These are phyloP conservation scores for Melanotaenia trifasciata DNA, from an alignment of 2,797 vertebrate genomes.

Conservation along the genomic window DNA sequence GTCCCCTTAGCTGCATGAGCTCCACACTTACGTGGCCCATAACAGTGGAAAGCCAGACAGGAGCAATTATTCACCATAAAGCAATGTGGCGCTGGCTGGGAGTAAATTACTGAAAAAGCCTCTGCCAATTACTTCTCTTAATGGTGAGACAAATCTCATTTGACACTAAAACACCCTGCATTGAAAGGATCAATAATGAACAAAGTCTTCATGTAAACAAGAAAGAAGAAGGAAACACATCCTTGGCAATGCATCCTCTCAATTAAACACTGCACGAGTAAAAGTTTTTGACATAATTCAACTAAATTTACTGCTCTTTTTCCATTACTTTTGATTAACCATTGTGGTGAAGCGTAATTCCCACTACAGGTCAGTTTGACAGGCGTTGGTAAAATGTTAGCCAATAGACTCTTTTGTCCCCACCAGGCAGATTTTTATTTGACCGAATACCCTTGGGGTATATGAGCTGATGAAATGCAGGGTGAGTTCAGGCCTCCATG, in stretches of 20 bases:
- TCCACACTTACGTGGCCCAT: constrained; percentile 48
- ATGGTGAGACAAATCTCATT: constrained; percentile 80
- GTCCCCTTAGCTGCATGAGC: constrained; percentile 51
- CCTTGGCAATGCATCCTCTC: constrained; percentile 39
- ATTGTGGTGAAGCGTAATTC: constrained; percentile 26
- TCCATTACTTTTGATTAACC: constrained; percentile 18
- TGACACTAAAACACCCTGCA: constrained; percentile 73
- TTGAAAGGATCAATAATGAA: constrained; percentile 75
- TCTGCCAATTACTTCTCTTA: constrained; percentile 77
- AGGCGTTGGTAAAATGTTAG: constrained; percentile 10
- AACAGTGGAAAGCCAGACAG: constrained; percentile 73
- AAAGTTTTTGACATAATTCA: constrained; percentile 40
- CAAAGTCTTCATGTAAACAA: constrained; percentile 48
- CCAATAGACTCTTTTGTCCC: constrained; percentile 1
- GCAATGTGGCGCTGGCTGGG: constrained; percentile 63
- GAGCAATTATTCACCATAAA: constrained; percentile 80
- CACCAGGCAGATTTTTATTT: constrained; percentile 35
- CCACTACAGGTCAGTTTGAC: constrained; percentile 17
- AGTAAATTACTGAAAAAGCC: constrained; percentile 77
- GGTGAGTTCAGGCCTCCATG: constrained; percentile 19
- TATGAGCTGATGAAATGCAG: constrained; percentile 41
- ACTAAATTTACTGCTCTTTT: constrained; percentile 17
- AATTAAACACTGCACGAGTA: constrained; percentile 42
- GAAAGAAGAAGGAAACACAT: constrained; percentile 53
- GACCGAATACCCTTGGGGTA: constrained; percentile 21